Evolutionary conservation across 1,140 invertebrate genomes (phyloP), one percentile per base, ranked within the genome.

Genomic region (Drosophila albomicans): DNA sequence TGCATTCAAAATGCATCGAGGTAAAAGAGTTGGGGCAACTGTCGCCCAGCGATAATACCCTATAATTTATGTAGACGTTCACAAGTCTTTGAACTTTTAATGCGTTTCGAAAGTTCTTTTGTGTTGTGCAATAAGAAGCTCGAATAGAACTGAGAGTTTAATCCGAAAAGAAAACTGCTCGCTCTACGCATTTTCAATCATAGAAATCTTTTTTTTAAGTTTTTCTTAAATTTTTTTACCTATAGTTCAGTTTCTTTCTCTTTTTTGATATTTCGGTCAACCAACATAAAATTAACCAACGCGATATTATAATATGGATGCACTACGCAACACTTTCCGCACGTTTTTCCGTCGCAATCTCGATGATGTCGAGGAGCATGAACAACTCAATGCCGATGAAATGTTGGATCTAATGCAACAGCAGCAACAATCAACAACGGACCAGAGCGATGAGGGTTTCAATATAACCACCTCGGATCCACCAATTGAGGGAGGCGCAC

Each of bases 41-140:
- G 54, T 52, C 49, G 2, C 48, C 10, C 15, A 49, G 7, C 25
- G 51, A 62, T 66, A 70, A 78, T 78, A 52, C 57, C 52, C 48
- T 15, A 74, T 84, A 73, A 84, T 79, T 84, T 84, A 84, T 79
- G 81, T 68, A 63, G 35, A 62, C 45, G 43, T 70, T 57, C 43
- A 58, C 45, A 59, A 71, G 71, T 66, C 35, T 72, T 79, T 82
- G 61, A 84, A 79, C 67, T 79, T 63, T 59, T 46, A 62, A 74
- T 68, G 64, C 56, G 71, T 75, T 79, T 82, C 20, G 61, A 69
- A 82, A 82, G 69, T 79, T 72, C 69, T 80, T 68, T 74, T 73
- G 71, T 16, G 71, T 16, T 25, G 68, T 30, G 28, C 32, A 48
- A 35, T 32, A 41, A 25, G 35, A 7, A 38, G 35, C 35, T 10